Conservation (phyloP, 2,113 vertebrate genomes). For the Xyliphius kryptos region DNA sequence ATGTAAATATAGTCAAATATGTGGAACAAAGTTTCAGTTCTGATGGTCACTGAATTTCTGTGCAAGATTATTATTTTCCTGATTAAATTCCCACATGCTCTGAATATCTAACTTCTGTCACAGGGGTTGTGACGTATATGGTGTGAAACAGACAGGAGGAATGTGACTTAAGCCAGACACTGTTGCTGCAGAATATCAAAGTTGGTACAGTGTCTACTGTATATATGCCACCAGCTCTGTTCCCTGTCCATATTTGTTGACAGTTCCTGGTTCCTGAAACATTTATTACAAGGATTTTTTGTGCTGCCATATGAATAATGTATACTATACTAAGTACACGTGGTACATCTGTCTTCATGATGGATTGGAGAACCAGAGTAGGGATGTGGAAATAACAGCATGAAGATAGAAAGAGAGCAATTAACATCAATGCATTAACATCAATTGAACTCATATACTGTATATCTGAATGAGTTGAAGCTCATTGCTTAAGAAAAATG, state of each 20-base stretch:
- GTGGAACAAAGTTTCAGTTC: too few species aligned
- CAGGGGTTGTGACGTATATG: too few species aligned
- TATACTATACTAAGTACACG: constrained; percentile 63
- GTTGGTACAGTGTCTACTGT: constrained; percentile 52
- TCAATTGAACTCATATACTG: too few species aligned
- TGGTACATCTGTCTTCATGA: constrained; percentile 58
- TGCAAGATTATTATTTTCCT: constrained; percentile 17
- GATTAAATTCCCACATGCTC: constrained; percentile 21
- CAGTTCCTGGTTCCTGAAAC: constrained; percentile 60
- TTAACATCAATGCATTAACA: constrained; percentile 57
- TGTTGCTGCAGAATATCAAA: constrained; percentile 59
- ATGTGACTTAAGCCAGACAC: constrained; percentile 21
- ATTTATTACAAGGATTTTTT: constrained; percentile 64
- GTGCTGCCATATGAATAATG: constrained; percentile 71
- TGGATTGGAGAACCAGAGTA: constrained; percentile 49
- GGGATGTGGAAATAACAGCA: constrained; percentile 59
- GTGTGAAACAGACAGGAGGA: constrained; percentile 26
- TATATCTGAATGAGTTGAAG: too few species aligned
- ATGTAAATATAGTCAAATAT: too few species aligned
- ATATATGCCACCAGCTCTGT: too few species aligned
- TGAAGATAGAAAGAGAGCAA: constrained; percentile 35
- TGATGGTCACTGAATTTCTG: too few species aligned
- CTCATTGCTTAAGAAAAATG: too few species aligned
- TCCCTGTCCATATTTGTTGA: constrained; percentile 56
- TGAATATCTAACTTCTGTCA: constrained; percentile 20